phyloP scores from a whole-genome alignment of 2,113 vertebrate genomes.

The Cottus gobio region DNA sequence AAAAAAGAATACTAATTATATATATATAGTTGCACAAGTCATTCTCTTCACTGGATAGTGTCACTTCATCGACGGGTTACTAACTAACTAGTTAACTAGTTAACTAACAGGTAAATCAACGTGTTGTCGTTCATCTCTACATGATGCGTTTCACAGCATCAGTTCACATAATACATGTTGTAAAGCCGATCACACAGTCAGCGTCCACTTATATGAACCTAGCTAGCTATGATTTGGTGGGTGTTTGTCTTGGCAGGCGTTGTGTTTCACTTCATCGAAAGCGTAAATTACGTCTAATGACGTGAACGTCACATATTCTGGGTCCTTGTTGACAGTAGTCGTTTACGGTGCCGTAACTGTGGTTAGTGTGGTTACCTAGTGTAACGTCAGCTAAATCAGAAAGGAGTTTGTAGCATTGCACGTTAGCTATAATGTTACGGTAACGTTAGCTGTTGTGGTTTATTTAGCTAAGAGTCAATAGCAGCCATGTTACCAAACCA shows the following conservation, averaged over 20 bases:
- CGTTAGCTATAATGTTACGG: neutral
- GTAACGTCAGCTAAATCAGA: neutral
- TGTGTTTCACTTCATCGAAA: neutral
- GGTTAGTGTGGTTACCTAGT: no score
- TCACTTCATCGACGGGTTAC: neutral
- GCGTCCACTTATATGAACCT: neutral
- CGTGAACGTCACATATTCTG: neutral
- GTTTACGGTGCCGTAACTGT: no score
- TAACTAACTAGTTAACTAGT: no score
- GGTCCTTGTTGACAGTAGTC: neutral
- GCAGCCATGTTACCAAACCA: neutral
- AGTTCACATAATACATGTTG: neutral
- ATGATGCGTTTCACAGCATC: neutral
- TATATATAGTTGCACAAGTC: neutral
- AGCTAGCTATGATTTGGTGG: neutral
- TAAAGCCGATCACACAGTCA: neutral
- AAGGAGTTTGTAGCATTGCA: neutral
- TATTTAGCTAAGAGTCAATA: slow-evolving; percentile 24
- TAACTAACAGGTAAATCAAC: no score
- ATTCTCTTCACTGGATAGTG: neutral
- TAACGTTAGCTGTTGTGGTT: neutral
- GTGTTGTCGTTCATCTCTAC: no score
- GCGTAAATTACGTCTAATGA: neutral
- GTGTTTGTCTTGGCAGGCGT: neutral
- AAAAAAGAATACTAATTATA: no score